Evolutionary conservation across 2,888 invertebrate genomes (phyloP).

Genomic region (Sialis lutaria): DNA sequence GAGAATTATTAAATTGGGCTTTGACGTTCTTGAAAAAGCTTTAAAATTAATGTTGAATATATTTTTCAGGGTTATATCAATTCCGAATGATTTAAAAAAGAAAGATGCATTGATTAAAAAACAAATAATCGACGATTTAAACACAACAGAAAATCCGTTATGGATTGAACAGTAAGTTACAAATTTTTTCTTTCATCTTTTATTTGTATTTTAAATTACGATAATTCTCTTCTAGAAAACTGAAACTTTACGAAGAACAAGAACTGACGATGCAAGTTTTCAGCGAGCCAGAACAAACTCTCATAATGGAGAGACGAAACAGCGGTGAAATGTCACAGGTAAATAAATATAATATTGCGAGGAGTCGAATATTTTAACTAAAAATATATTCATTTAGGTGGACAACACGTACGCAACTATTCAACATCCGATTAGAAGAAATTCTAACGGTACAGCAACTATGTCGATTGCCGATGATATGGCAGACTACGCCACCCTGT

Average conservation of each 20-base stretch:
- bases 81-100: constrained; percentile 63
- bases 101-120: constrained; percentile 72
- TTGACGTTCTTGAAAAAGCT: too few species aligned
- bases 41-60: too few species aligned
- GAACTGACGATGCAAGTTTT: constrained; percentile 89
- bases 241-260: constrained; percentile 80
- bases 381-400: constrained; percentile 24
- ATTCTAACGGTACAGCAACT: constrained; percentile 26
- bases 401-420: constrained; percentile 72
- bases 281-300: constrained; percentile 51
- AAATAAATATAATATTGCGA: constrained; percentile 10
- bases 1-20: too few species aligned
- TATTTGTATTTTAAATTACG: not conserved
- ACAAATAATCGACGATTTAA: constrained; percentile 67
- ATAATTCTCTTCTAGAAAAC: constrained; percentile 35
- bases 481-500: constrained; percentile 48
- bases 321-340: constrained; percentile 31
- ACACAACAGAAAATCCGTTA: constrained; percentile 80
- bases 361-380: not conserved
- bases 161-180: constrained; percentile 73
- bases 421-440: constrained; percentile 39
- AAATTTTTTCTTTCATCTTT: not conserved
- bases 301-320: constrained; percentile 22
- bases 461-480: constrained; percentile 29
- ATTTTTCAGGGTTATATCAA: constrained; percentile 51